These are phyloP conservation scores for Papilio polytes DNA, from an alignment of 1,140 invertebrate species.

Conservation along the genomic window DNA sequence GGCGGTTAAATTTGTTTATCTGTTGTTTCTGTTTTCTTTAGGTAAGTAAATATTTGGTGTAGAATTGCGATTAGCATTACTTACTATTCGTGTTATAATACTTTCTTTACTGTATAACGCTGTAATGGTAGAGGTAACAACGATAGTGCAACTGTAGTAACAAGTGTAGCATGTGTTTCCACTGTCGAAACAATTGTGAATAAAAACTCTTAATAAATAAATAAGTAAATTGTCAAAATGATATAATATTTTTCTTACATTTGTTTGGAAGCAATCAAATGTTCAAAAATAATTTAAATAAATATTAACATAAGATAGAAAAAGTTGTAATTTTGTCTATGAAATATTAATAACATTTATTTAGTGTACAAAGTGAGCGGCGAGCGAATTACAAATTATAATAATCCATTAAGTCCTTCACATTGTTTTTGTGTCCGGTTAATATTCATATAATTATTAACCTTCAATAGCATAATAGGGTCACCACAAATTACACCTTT, in stretches of 20 bases:
- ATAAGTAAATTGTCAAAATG: no score
- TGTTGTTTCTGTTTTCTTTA: slow-evolving; percentile 62
- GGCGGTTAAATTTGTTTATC: slow-evolving; percentile 49
- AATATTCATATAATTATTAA: slow-evolving; percentile 5
- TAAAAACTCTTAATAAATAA: neutral
- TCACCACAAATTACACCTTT: slow-evolving; percentile 3
- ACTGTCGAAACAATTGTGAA: neutral
- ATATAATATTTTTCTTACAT: no score
- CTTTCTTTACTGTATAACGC: neutral
- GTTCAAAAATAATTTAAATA: no score
- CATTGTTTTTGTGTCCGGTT: slow-evolving; percentile 11
- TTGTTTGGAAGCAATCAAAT: no score
- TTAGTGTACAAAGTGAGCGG: slow-evolving; percentile 26
- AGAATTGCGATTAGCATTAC: neutral
- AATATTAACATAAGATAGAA: no score
- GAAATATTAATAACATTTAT: neutral
- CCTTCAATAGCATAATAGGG: slow-evolving; percentile 10
- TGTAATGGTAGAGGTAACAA: neutral
- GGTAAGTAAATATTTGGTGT: slow-evolving; percentile 54
- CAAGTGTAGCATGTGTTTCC: neutral
- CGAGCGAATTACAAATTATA: slow-evolving; percentile 25
- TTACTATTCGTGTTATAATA: neutral
- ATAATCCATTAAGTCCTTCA: slow-evolving; percentile 26
- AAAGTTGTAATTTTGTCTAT: no score
- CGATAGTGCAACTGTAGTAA: neutral